These are phyloP conservation scores for Cybosia mesomella DNA, from an alignment of 2,888 invertebrate species.

Conservation along the genomic window DNA sequence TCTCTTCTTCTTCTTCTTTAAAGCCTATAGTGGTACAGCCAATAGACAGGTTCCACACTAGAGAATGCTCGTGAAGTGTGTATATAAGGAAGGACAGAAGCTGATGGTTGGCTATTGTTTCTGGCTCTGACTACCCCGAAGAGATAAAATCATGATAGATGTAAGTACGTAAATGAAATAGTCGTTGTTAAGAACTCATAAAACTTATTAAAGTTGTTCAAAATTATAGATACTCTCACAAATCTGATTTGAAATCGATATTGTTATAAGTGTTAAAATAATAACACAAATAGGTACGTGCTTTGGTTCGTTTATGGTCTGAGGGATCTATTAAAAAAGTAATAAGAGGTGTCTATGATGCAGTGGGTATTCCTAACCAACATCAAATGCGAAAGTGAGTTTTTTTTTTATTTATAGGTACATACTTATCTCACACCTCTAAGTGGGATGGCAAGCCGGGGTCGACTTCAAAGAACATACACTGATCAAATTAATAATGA, in stretches of 20 bases:
- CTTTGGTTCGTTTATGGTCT: neutral
- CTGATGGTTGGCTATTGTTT: no score
- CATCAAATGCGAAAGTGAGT: neutral
- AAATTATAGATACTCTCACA: neutral
- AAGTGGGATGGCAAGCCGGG: neutral
- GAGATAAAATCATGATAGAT: no score
- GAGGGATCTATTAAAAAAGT: neutral
- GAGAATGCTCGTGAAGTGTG: no score
- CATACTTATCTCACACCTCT: neutral
- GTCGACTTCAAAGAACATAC: neutral
- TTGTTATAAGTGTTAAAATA: neutral
- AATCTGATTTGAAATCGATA: neutral
- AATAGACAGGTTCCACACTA: no score
- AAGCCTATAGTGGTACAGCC: no score
- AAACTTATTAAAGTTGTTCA: neutral
- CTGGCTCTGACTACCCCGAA: no score
- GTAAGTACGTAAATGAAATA: no score
- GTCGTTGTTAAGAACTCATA: no score
- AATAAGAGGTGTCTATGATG: neutral
- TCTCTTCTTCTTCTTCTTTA: no score
- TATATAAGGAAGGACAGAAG: no score
- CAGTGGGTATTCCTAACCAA: neutral
- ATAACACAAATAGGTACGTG: conserved; percentile 1
- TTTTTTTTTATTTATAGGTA: neutral
- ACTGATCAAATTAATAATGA: neutral